phyloP scores from a whole-genome alignment of 2,113 vertebrate genomes.

The Eptesicus fuscus region DNA sequence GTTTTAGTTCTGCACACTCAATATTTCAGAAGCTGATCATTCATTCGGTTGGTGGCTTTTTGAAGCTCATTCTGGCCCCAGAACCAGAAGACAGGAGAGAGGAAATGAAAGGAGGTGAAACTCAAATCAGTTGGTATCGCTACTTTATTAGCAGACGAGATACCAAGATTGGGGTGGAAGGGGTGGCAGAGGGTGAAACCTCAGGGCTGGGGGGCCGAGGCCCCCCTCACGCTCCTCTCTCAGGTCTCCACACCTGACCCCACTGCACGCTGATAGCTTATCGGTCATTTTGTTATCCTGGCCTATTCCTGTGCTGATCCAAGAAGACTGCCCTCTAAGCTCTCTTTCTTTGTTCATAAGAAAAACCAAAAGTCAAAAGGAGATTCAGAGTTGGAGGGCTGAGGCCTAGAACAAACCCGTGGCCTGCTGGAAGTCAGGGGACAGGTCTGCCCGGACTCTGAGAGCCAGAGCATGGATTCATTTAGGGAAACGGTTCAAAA shows the following conservation, averaged over 20 bases:
- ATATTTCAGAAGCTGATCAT: constrained; percentile 12
- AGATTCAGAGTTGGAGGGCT: background rate
- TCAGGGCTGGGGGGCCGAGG: background rate
- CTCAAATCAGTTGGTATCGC: constrained; percentile 18
- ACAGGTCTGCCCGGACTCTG: background rate
- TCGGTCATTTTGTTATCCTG: background rate
- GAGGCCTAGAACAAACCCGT: background rate
- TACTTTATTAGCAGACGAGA: constrained; percentile 25
- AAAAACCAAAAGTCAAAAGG: background rate
- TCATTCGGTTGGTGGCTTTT: background rate
- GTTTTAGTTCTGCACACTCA: constrained; percentile 13
- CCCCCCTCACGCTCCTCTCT: background rate
- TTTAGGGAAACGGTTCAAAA: constrained; percentile 31
- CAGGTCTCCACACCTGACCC: background rate
- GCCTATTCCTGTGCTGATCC: no score
- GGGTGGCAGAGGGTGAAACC: background rate
- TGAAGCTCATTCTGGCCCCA: background rate
- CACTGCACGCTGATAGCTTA: background rate
- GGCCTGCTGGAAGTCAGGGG: background rate
- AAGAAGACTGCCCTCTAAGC: background rate
- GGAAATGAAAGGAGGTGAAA: constrained; percentile 57
- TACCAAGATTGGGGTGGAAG: background rate
- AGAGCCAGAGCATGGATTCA: background rate
- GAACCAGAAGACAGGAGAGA: constrained; percentile 16
- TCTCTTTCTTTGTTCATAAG: background rate